phyloP scores from a whole-genome alignment of 2,888 invertebrate genomes.

The Eilema griseolum region DNA sequence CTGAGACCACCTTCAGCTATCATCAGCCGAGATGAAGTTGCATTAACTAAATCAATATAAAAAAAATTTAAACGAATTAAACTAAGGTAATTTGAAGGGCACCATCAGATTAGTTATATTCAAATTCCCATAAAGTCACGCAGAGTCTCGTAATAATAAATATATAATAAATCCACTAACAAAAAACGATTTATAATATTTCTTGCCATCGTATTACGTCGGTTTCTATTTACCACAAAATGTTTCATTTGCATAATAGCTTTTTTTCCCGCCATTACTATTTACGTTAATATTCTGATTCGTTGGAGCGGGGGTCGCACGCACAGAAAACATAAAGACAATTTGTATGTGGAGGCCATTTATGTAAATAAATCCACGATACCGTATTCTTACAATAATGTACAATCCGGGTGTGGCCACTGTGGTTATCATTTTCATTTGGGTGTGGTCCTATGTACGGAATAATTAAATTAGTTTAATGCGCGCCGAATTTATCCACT shows the following conservation, averaged over 20 bases:
- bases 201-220: slow-evolving; percentile 81
- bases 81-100: background rate
- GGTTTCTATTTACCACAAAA: slow-evolving; percentile 85
- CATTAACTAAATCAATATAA: background rate
- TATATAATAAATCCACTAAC: slow-evolving; percentile 73
- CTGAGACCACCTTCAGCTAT: background rate
- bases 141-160: slow-evolving; percentile 50
- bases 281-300: slow-evolving; percentile 86
- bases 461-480: slow-evolving; percentile 66
- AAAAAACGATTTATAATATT: slow-evolving; percentile 81
- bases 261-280: slow-evolving; percentile 85
- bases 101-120: slow-evolving; percentile 26
- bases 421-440: slow-evolving; percentile 74
- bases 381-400: slow-evolving; percentile 76
- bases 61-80: background rate
- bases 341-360: slow-evolving; percentile 83
- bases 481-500: slow-evolving; percentile 50
- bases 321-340: slow-evolving; percentile 86
- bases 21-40: background rate
- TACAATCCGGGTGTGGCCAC: slow-evolving; percentile 75
- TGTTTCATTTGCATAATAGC: slow-evolving; percentile 87
- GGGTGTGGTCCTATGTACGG: slow-evolving; percentile 72
- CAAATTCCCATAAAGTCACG: slow-evolving; percentile 59
- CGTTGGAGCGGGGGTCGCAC: slow-evolving; percentile 82
- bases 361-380: slow-evolving; percentile 85